Percentiles rank a stretch among this genome's conserved stretches.
phyloP scores from a whole-genome alignment of 2,113 vertebrate species.

The Ascaphus truei region DNA sequence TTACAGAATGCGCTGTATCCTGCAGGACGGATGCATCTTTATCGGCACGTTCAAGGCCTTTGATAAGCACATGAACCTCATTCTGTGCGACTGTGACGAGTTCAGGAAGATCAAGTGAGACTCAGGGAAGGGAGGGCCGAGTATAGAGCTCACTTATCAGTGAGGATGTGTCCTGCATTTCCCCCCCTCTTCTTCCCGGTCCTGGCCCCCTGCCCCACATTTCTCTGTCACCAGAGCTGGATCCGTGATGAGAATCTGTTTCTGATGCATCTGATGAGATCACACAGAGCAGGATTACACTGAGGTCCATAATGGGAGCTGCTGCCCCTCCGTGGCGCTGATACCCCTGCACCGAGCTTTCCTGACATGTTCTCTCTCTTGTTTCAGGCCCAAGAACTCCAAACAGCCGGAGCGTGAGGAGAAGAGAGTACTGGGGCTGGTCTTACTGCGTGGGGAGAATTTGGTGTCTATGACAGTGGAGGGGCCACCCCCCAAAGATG shows the following conservation, averaged over 20 bases:
- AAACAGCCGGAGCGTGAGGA: conserved; percentile 97
- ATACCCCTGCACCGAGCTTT: too few relatives aligned
- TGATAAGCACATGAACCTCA: conserved; percentile 98
- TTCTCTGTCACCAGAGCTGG: too few relatives aligned
- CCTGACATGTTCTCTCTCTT: too few relatives aligned
- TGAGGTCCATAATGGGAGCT: too few relatives aligned
- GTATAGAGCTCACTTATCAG: too few relatives aligned
- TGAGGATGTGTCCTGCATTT: too few relatives aligned
- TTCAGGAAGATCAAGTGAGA: conserved; percentile 98
- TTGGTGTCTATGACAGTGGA: conserved; percentile 98
- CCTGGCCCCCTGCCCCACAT: too few relatives aligned
- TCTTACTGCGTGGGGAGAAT: conserved; percentile 90
- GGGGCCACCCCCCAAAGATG: conserved; percentile 95
- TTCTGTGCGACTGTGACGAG: conserved; percentile 96
- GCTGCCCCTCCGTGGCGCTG: too few relatives aligned
- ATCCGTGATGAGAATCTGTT: too few relatives aligned
- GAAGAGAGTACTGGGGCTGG: conserved; percentile 90
- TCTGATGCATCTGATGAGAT: too few relatives aligned
- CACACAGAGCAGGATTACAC: too few relatives aligned
- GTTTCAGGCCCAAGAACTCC: conserved; percentile 88
- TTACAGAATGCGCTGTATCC: conserved; percentile 96
- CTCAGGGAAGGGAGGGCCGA: not conserved
- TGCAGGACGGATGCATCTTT: conserved; percentile 94
- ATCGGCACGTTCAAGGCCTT: conserved; percentile 98
- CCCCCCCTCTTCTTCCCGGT: too few relatives aligned